Evolutionary conservation across 2,888 invertebrate genomes (phyloP).

Genomic region (Brachypterus glaber): DNA sequence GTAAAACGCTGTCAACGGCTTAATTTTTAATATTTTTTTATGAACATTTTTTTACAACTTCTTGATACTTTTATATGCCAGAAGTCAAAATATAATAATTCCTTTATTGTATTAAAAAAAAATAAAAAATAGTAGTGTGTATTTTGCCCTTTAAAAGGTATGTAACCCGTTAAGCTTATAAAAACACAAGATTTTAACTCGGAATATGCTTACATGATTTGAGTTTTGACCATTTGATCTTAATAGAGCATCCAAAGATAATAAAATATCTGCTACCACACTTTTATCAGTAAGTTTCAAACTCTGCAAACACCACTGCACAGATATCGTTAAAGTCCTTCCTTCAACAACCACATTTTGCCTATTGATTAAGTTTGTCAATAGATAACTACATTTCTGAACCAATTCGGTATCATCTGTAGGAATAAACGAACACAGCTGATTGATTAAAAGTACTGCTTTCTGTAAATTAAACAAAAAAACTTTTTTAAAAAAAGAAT

Average conservation of each 20-base stretch:
- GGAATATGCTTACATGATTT: slow-evolving; percentile 20
- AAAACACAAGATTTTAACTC: no score
- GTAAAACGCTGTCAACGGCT: no score
- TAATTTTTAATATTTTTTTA: no score
- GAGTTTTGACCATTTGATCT: slow-evolving; percentile 28
- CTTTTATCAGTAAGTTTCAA: slow-evolving; percentile 30
- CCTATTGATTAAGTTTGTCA: slow-evolving; percentile 46
- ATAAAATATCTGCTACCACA: slow-evolving; percentile 33
- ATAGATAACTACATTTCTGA: slow-evolving; percentile 49
- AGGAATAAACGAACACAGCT: slow-evolving; percentile 35
- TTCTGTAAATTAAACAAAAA: slow-evolving; percentile 32
- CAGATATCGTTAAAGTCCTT: slow-evolving; percentile 30
- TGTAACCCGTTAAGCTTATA: no score
- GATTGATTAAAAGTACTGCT: slow-evolving; percentile 36
- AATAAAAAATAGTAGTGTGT: no score
- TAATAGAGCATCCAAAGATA: slow-evolving; percentile 37
- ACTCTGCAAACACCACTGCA: slow-evolving; percentile 37
- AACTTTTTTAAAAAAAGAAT: slow-evolving; percentile 10
- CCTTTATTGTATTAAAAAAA: no score
- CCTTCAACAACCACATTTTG: slow-evolving; percentile 44
- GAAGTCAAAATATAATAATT: no score
- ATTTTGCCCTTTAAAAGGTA: no score
- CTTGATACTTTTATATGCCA: no score
- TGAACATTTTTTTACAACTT: no score
- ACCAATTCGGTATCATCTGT: slow-evolving; percentile 47